Percentiles rank a stretch among this genome's conserved stretches.
Evolutionary conservation across 2,888 invertebrate species (phyloP).

Genomic region (Ophioninae sp.): DNA sequence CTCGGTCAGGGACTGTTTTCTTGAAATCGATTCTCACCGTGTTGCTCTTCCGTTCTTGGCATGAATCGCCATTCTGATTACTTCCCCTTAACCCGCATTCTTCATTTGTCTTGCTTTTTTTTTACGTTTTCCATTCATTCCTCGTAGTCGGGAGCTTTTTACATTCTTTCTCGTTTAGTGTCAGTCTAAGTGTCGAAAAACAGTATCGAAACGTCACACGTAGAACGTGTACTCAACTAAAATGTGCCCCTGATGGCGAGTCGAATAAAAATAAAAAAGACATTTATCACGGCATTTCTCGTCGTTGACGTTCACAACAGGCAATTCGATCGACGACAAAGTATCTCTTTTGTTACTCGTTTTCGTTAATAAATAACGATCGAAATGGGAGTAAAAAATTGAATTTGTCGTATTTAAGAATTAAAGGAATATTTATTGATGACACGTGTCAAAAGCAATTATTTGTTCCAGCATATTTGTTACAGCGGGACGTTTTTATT

Average conservation of each 20-base stretch:
- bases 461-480: neutral
- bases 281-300: neutral
- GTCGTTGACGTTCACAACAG: neutral
- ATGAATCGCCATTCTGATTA: conserved; percentile 40
- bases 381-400: neutral
- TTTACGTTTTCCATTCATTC: conserved; percentile 11
- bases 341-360: neutral
- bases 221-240: neutral
- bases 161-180: neutral
- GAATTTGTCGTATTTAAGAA: neutral
- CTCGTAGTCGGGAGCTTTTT: conserved; percentile 26
- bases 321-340: neutral
- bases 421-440: neutral
- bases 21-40: conserved; percentile 56
- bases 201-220: conserved; percentile 21
- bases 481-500: neutral
- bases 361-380: neutral
- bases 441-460: neutral
- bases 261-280: neutral
- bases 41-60: conserved; percentile 28
- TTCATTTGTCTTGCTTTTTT: conserved; percentile 4
- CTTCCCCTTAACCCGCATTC: conserved; percentile 3
- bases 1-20: conserved; percentile 58
- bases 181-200: conserved; percentile 29
- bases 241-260: conserved; percentile 4